A percentile compares a stretch with the other conserved stretches of the same genome.
phyloP scores from a whole-genome alignment of 2,888 invertebrate species.

The Sinopyrophorus schimmeli region DNA sequence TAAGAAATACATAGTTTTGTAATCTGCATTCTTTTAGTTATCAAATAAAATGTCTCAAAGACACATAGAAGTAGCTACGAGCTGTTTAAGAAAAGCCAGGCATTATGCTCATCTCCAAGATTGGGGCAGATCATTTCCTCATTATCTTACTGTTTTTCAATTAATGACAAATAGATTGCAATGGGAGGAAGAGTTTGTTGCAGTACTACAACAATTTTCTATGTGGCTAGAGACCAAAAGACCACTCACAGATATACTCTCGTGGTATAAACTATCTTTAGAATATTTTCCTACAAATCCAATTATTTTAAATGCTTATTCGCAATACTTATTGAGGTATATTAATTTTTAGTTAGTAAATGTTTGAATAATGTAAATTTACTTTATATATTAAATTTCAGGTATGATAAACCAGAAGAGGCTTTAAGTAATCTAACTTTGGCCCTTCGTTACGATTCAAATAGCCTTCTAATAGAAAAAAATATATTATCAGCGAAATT shows the following conservation, averaged over 20 bases:
- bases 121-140: conserved; percentile 47
- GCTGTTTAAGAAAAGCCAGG: conserved; percentile 42
- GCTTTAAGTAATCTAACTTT: conserved; percentile 45
- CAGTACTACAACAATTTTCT: conserved; percentile 43
- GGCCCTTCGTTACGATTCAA: conserved; percentile 35
- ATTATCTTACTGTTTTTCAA: conserved; percentile 46
- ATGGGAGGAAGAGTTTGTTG: conserved; percentile 39
- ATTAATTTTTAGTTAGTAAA: conserved; percentile 25
- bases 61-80: conserved; percentile 24
- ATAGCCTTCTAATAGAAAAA: conserved; percentile 57
- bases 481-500: conserved; percentile 71
- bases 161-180: conserved; percentile 37
- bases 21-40: no score
- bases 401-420: conserved; percentile 43
- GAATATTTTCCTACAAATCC: conserved; percentile 57
- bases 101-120: conserved; percentile 38
- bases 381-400: conserved; percentile 31
- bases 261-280: conserved; percentile 53
- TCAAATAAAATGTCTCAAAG: no score
- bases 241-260: conserved; percentile 49
- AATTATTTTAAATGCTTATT: conserved; percentile 57
- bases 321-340: conserved; percentile 58
- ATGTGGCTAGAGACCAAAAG: conserved; percentile 44
- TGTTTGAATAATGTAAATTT: conserved; percentile 4
- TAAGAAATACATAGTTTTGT: no score